These are phyloP conservation scores for Falco novaeseelandiae DNA, from an alignment of 2,797 vertebrate genomes.

Conservation along the genomic window DNA sequence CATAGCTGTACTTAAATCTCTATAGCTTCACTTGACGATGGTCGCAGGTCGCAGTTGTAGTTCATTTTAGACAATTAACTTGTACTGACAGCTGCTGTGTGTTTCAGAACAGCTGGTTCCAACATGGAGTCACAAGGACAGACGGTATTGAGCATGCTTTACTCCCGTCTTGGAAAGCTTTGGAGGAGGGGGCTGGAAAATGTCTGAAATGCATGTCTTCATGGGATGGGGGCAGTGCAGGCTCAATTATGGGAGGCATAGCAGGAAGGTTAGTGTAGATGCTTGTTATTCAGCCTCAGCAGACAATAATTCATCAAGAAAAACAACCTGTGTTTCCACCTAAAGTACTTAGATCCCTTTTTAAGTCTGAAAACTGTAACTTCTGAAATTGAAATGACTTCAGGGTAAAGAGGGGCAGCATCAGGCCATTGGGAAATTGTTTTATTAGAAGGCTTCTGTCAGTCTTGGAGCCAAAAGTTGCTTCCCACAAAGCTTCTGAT, in stretches of 20 bases:
- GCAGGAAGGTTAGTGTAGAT: neutral
- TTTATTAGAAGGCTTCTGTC: neutral
- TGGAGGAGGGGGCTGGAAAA: neutral
- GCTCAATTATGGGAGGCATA: neutral
- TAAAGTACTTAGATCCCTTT: neutral
- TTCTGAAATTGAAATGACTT: neutral
- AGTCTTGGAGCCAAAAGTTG: neutral
- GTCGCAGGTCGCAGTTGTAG: neutral
- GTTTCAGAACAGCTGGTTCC: neutral
- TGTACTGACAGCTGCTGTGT: neutral
- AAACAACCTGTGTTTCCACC: neutral
- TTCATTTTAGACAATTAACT: neutral
- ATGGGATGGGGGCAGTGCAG: constrained; percentile 20
- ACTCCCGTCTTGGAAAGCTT: neutral
- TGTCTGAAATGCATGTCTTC: neutral
- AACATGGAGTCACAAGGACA: neutral
- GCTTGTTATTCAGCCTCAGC: neutral
- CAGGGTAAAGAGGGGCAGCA: neutral
- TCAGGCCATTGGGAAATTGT: neutral
- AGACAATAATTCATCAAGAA: neutral
- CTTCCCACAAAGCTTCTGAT: neutral
- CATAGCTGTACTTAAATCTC: neutral
- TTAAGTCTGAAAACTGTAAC: neutral
- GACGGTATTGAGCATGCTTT: neutral
- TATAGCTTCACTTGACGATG: neutral